Evolutionary conservation across 2,113 vertebrate genomes (phyloP), one percentile per base, ranked within the genome.

Genomic region (Sisor rabdophorus): DNA sequence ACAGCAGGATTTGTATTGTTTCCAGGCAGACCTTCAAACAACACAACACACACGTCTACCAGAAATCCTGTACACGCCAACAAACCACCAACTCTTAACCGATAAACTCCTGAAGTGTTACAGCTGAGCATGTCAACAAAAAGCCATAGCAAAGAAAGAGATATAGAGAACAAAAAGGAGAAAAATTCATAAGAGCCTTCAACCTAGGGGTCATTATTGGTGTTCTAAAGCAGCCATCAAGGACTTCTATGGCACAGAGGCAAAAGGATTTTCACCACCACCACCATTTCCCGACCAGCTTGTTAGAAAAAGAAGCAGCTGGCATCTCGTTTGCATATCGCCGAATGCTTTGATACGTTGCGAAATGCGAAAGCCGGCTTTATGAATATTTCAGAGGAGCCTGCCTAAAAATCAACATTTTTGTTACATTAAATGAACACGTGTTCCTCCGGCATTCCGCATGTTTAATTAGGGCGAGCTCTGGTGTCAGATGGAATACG

Each of bases 341-440:
- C 87, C 86, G 86, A 87, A 89, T 81, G 87, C 90, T 91, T 91
- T 92, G 91, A 92, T 92, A 91, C 89, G 86, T 89, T 79, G 88
- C 84, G 85, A 90, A 89, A 91, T 89, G 85, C 88, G 87, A 50
- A 68, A 89, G 90, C 88, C 88, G 87, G 86, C 85, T 82, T 87
- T 88, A 91, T 92, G 88, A 91, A 93, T 93, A 93, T 92, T 92
- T 92, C 86, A 93, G 86, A 88, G 87, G 87, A 87, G 87, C 89
- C 86, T 86, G 88, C 91, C 90, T 90, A 87, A 90, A 93, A 93
- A 91, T 91, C 91, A 91, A 91, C 88, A 92, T 93, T 93, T 93
- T 92, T 93, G 91, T 93, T 92, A 92, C 90, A 93, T 92, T 92
- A 93, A 92, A 93, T 92, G 89, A 91, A 92, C 91, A 92, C 90